phyloP scores from a whole-genome alignment of 2,888 invertebrate genomes.

The Gortyna flavago region DNA sequence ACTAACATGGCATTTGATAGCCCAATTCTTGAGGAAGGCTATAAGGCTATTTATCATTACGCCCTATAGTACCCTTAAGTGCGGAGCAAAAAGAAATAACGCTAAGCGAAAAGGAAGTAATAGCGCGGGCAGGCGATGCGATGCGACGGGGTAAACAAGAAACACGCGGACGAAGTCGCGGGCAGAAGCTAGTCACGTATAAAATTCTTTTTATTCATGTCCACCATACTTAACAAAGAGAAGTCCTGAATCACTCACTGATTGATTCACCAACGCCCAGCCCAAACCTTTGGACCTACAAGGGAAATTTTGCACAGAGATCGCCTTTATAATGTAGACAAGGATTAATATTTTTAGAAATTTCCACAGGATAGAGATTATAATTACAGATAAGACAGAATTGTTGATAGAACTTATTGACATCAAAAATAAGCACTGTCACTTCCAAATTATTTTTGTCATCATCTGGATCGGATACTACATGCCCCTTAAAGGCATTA shows the following conservation, averaged over 20 bases:
- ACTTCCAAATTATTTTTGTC: too few relatives aligned
- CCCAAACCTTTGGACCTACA: background rate
- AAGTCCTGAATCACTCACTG: background rate
- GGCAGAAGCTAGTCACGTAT: background rate
- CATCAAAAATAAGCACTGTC: too few relatives aligned
- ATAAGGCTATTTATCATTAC: too few relatives aligned
- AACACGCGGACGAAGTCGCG: too few relatives aligned
- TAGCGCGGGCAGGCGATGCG: too few relatives aligned
- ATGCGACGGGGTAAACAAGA: too few relatives aligned
- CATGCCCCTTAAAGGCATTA: constrained; percentile 10
- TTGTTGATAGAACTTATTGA: background rate
- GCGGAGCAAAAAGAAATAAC: too few relatives aligned
- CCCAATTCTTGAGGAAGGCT: too few relatives aligned
- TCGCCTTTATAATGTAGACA: background rate
- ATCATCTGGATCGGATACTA: background rate
- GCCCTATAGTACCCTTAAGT: too few relatives aligned
- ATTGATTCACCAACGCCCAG: background rate
- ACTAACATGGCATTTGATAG: too few relatives aligned
- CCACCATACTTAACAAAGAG: background rate
- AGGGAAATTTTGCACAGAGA: background rate
- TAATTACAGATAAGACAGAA: background rate
- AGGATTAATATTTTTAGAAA: background rate
- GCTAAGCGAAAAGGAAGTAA: too few relatives aligned
- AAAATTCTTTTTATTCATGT: background rate
- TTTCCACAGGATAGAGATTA: background rate